phyloP scores from a whole-genome alignment of 2,113 vertebrate species.

The Colossoma macropomum region DNA sequence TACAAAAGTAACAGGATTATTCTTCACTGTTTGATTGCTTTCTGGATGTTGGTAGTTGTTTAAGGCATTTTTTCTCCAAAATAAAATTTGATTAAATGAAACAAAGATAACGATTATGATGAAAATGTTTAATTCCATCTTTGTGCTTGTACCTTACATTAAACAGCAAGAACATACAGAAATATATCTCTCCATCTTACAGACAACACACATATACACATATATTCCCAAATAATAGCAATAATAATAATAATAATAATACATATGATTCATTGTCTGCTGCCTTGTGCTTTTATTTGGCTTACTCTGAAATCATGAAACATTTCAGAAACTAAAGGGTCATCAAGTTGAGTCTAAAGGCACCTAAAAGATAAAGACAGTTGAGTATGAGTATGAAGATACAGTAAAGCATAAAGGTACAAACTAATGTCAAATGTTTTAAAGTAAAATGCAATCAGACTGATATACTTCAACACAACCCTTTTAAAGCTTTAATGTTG shows the following conservation, averaged over 20 bases:
- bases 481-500: not conserved
- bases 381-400: not conserved
- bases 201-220: conserved; percentile 8
- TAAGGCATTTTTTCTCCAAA: not conserved
- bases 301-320: not conserved
- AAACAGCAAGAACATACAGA: not conserved
- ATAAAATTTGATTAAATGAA: not conserved
- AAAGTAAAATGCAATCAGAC: not conserved
- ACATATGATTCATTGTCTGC: not conserved
- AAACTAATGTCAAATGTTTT: not conserved
- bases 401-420: not conserved
- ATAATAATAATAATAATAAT: not conserved
- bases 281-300: conserved; percentile 2
- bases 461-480: not conserved
- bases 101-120: not conserved
- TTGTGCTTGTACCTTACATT: conserved; percentile 1
- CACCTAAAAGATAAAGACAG: not conserved
- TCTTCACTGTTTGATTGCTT: not conserved
- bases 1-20: not conserved
- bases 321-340: not conserved
- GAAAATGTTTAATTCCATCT: conserved; percentile 10
- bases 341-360: not conserved
- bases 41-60: too few relatives aligned
- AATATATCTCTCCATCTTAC: not conserved
- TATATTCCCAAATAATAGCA: not conserved